Percentiles rank a stretch among this genome's conserved stretches.
phyloP scores from a whole-genome alignment of 1,140 invertebrate species.

The Dreissena polymorpha region DNA sequence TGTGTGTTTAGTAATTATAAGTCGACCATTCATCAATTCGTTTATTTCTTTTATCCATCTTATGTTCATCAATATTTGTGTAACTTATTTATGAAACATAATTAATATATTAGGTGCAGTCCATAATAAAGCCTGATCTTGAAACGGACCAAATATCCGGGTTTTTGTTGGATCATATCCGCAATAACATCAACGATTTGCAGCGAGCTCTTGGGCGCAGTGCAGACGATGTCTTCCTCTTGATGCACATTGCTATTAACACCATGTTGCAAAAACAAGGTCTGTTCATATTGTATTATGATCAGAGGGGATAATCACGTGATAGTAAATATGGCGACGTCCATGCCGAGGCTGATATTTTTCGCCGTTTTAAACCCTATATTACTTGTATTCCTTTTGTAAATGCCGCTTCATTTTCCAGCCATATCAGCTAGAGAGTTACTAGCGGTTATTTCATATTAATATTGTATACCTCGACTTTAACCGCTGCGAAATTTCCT shows the following conservation, averaged over 20 bases:
- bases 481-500: too few relatives aligned
- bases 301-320: too few relatives aligned
- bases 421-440: too few relatives aligned
- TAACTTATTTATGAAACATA: too few relatives aligned
- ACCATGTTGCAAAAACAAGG: conserved; percentile 50
- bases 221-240: conserved; percentile 58
- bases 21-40: background rate
- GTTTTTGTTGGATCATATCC: conserved; percentile 59
- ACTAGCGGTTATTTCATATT: too few relatives aligned
- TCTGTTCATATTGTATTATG: background rate
- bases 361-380: too few relatives aligned
- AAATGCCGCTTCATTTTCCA: too few relatives aligned
- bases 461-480: too few relatives aligned
- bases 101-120: background rate
- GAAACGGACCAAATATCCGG: conserved; percentile 1
- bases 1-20: background rate
- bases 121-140: conserved; percentile 40
- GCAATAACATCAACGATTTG: conserved; percentile 52
- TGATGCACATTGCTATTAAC: conserved; percentile 61
- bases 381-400: background rate
- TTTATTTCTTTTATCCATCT: background rate
- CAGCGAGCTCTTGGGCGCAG: conserved; percentile 47
- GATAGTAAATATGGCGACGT: too few relatives aligned
- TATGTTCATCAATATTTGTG: background rate
- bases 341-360: too few relatives aligned